These are phyloP conservation scores for Argya squamiceps DNA, from an alignment of 2,797 vertebrate genomes.

Conservation along the genomic window DNA sequence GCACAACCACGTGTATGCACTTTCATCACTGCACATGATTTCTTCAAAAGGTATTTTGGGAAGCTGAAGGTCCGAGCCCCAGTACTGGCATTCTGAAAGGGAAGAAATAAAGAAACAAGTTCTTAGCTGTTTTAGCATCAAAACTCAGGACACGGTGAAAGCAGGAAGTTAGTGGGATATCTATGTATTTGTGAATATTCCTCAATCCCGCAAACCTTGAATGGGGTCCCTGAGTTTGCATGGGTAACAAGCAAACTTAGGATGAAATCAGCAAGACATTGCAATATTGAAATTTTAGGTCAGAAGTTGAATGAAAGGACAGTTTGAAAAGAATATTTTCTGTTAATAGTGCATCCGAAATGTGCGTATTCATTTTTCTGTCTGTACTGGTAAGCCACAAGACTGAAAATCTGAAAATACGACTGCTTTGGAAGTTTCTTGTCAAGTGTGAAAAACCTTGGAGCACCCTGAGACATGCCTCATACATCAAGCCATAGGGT, in stretches of 20 bases:
- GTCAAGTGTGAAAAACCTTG: neutral
- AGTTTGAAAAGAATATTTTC: neutral
- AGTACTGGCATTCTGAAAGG: slow-evolving; percentile 82
- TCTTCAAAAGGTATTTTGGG: slow-evolving; percentile 86
- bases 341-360: neutral
- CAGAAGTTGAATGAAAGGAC: neutral
- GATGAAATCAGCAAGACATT: neutral
- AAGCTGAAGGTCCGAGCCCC: slow-evolving; percentile 85
- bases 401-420: neutral
- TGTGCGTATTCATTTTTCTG: neutral
- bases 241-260: neutral
- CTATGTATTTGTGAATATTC: neutral
- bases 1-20: slow-evolving; percentile 86
- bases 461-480: neutral
- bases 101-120: neutral
- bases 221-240: neutral
- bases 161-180: neutral
- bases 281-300: neutral
- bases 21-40: slow-evolving; percentile 82
- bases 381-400: neutral
- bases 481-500: neutral
- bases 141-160: neutral
- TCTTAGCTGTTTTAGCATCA: neutral
- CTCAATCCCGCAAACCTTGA: neutral
- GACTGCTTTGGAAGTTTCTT: neutral